Evolutionary conservation across 2,797 vertebrate species (phyloP).

Genomic region (Astyanax mexicanus): DNA sequence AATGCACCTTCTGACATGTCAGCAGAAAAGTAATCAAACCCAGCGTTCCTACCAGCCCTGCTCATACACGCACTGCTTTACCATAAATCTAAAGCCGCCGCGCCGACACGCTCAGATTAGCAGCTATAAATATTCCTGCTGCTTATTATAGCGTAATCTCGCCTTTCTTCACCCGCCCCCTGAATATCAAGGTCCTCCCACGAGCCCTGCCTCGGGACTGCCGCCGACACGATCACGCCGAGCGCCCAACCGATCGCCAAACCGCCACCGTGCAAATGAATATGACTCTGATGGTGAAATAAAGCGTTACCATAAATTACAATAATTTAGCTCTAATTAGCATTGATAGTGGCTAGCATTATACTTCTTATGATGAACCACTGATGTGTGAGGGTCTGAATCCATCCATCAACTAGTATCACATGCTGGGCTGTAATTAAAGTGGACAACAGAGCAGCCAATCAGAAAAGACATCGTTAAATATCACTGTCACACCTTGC

Average conservation of each 20-base stretch:
- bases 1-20: background rate
- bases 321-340: background rate
- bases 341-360: background rate
- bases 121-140: conserved; percentile 73
- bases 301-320: too few relatives aligned
- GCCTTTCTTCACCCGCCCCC: conserved; percentile 67
- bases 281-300: background rate
- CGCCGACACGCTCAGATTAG: background rate
- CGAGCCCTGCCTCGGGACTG: conserved; percentile 57
- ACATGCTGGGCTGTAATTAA: too few relatives aligned
- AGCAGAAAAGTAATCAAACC: background rate
- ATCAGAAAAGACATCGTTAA: too few relatives aligned
- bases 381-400: background rate
- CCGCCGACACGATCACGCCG: background rate
- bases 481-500: too few relatives aligned
- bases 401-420: too few relatives aligned
- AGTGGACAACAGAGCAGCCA: too few relatives aligned
- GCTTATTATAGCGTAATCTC: conserved; percentile 72
- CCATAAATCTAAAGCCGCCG: background rate
- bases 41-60: background rate
- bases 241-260: background rate
- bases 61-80: background rate
- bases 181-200: conserved; percentile 73
- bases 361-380: background rate
- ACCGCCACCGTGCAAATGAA: background rate